Evolutionary conservation across 2,113 vertebrate species (phyloP).

Genomic region (Columba janthina): DNA sequence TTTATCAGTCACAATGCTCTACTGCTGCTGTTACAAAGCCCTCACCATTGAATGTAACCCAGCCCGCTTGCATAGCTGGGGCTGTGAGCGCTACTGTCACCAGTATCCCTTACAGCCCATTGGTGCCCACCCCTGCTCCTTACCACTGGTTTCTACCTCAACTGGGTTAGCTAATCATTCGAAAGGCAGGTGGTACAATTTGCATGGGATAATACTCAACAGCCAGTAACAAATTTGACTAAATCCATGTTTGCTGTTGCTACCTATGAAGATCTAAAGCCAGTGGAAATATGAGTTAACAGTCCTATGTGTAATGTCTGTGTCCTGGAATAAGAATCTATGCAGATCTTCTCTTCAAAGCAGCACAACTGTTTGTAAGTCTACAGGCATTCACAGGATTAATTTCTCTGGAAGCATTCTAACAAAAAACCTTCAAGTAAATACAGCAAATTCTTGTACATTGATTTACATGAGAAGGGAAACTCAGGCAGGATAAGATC

Average conservation of each 20-base stretch:
- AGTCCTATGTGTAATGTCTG: neutral
- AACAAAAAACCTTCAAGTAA: neutral
- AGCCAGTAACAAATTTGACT: neutral
- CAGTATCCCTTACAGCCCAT: neutral
- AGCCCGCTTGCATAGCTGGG: neutral
- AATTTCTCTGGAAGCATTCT: neutral
- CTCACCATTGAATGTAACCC: neutral
- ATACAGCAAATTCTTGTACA: neutral
- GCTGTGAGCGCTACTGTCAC: fast-evolving
- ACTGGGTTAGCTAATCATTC: neutral
- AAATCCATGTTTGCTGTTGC: neutral
- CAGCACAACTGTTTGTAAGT: neutral
- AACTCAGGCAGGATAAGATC: neutral
- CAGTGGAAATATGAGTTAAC: neutral
- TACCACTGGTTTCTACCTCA: neutral
- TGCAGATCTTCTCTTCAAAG: neutral
- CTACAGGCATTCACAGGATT: neutral
- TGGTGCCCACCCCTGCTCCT: neutral
- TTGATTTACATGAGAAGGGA: neutral
- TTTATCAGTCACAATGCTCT: neutral
- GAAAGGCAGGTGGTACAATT: neutral
- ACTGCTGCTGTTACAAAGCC: neutral
- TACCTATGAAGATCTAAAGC: neutral
- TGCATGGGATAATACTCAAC: neutral
- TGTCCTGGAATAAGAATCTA: neutral